These are phyloP conservation scores for Alosa sapidissima DNA, from an alignment of 2,797 vertebrate genomes.

Conservation along the genomic window DNA sequence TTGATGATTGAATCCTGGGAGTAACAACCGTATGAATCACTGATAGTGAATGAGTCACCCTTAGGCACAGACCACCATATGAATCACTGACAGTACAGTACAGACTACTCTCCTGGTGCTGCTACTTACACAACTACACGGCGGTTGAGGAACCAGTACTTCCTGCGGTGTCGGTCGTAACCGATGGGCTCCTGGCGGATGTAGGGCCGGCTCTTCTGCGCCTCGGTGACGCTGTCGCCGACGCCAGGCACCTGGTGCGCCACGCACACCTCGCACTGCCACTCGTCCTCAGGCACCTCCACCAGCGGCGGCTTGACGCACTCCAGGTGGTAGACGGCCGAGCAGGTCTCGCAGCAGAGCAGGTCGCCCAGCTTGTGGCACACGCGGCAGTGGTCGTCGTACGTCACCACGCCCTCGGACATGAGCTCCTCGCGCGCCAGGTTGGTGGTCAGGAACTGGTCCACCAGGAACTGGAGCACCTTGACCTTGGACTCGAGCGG, in stretches of 20 bases:
- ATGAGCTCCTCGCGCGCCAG: conserved; percentile 94
- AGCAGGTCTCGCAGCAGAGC: conserved; percentile 96
- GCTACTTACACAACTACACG: conserved; percentile 90
- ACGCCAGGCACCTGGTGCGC: conserved; percentile 94
- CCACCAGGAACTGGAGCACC: conserved; percentile 95
- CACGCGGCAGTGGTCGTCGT: conserved; percentile 95
- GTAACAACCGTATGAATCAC: not conserved
- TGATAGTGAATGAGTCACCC: not conserved
- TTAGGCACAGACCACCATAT: no score
- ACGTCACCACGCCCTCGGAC: conserved; percentile 95
- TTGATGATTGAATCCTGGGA: not conserved
- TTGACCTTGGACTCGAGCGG: conserved; percentile 93
- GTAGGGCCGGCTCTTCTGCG: conserved; percentile 91
- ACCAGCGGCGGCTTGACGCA: conserved; percentile 93
- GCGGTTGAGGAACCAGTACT: conserved; percentile 96
- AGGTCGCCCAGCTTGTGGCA: conserved; percentile 96
- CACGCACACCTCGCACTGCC: conserved; percentile 96
- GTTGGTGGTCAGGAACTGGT: conserved; percentile 96
- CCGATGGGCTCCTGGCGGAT: conserved; percentile 92
- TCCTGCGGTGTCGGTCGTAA: conserved; percentile 87
- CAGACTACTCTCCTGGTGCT: not conserved
- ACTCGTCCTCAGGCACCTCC: conserved; percentile 97
- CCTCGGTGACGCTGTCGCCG: conserved; percentile 90
- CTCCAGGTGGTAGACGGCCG: conserved; percentile 95
- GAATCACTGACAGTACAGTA: not conserved